Evolutionary conservation across 2,888 invertebrate species (phyloP).

Genomic region (Apamea crenata): DNA sequence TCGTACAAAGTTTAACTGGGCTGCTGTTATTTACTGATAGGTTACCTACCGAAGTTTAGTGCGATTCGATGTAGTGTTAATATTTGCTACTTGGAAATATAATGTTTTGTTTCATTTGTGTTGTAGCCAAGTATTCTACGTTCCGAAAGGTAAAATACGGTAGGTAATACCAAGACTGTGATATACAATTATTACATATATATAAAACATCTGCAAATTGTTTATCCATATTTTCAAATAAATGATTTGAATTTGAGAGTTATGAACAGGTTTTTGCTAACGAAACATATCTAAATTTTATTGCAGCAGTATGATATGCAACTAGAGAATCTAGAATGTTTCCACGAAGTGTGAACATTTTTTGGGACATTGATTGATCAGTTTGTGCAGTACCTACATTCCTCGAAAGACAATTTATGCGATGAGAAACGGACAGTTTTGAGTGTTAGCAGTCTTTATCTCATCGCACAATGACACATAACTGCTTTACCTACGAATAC

Average conservation of each 20-base stretch:
- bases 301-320: neutral
- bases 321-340: neutral
- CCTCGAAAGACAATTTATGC: neutral
- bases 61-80: neutral
- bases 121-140: too few species aligned
- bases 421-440: too few species aligned
- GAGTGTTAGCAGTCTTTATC: too few species aligned
- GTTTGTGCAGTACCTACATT: neutral
- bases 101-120: neutral
- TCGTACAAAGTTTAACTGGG: conserved; percentile 44
- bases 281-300: neutral
- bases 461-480: too few species aligned
- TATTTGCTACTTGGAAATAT: neutral
- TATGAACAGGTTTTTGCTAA: neutral
- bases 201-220: neutral
- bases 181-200: neutral
- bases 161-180: neutral
- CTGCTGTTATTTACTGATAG: conserved; percentile 26
- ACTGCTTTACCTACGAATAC: too few species aligned
- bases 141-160: neutral
- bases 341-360: neutral
- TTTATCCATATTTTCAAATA: neutral
- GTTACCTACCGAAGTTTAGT: conserved; percentile 8
- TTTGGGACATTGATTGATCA: neutral
- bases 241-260: neutral